Evolutionary conservation across 2,797 vertebrate species (phyloP), one percentile per base, ranked within the genome.

Genomic region (Lacerta bilineata): DNA sequence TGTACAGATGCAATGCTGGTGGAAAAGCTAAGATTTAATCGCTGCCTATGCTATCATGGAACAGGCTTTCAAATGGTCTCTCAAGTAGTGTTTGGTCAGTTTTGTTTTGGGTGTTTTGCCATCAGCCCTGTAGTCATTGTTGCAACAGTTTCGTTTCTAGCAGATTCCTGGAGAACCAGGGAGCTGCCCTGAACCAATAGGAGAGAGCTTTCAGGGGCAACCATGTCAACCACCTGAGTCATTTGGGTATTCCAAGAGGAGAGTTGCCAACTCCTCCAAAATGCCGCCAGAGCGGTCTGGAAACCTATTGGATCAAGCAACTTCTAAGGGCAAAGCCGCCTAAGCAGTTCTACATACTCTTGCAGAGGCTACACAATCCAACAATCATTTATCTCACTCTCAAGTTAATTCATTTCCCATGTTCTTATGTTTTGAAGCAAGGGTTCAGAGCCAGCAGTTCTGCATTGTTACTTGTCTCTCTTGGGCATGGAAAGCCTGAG

Each of bases 341-440:
- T 72, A 84, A 3, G 6, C 41, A 33, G 29, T 11, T 25, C 33
- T 4, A 17, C 33, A 46, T 5, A 27, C 23, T 74, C 2, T 20
- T 55, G 43, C 15, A 23, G 43, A 55, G 59, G 27, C 39, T 46
- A 18, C 33, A 29, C 6, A 74, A 39, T 41, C 8, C 36, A 5
- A 29, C 13, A 46, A 36, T 50, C 68, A 36, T 59, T 61, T 25
- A n/a, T 39, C 33, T 20, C 13, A 76, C 55, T 64, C 33, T 61
- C 50, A 55, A 76, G 55, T 7, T 29, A 64, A 76, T 41, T 13
- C 13, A 7, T 11, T 39, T 41, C 77, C 72, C 84, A 85, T 76
- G 8, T 50, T 74, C 10, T 74, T n/a, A 85, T 39, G 18, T 50
- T 55, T 61, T 85, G 55, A 76, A 77, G 75, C 25, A 85, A 85